Evolutionary conservation across 2,113 vertebrate species (phyloP), one percentile per base, ranked within the genome.

Genomic region (Xiphorhynchus elegans): DNA sequence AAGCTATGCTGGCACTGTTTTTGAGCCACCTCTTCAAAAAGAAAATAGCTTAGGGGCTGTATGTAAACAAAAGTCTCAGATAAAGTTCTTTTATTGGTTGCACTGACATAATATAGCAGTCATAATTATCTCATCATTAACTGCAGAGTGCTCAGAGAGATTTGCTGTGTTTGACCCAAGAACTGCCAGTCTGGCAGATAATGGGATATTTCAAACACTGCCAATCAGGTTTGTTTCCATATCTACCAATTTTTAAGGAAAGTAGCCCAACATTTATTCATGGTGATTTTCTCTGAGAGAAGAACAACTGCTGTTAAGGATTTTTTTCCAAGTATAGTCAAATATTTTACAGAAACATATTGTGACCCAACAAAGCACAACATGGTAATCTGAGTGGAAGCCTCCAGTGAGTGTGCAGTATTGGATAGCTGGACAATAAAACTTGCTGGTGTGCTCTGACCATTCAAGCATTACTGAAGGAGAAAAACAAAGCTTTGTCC

Each of bases 31-130:
- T 76, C 29, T 74, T 76, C 63, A 60, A 62, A 81, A 66, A 3
- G 9, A 90, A 92, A 96, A 39, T 42, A 52, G 67, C 29, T 87
- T 69, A 21, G 47, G 37, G 39, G 8, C 53, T 87, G 44, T 75
- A 68, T 29, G 50, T 77, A 73, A 81, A 90, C 75, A 86, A 64
- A 84, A 94, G 77, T 28, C 56, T 87, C 62, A 23, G 59, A 81
- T 72, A 47, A 91, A 89, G 44, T 85, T 66, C 0, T 66, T 89
- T 70, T 74, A 49, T 40, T 92, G 62, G 29, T 37, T 75, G 21
- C 53, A 26, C 47, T 90, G 80, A 56, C 21, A 47, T 39, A 70
- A 64, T 81, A 29, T 81, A 52, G 52, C 53, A 53, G 50, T 17
- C 3, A 14, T 88, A 79, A 64, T 59, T 82, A 62, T 76, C 31